These are phyloP conservation scores for Sterna hirundo DNA, from an alignment of 2,113 vertebrate genomes.

Conservation along the genomic window DNA sequence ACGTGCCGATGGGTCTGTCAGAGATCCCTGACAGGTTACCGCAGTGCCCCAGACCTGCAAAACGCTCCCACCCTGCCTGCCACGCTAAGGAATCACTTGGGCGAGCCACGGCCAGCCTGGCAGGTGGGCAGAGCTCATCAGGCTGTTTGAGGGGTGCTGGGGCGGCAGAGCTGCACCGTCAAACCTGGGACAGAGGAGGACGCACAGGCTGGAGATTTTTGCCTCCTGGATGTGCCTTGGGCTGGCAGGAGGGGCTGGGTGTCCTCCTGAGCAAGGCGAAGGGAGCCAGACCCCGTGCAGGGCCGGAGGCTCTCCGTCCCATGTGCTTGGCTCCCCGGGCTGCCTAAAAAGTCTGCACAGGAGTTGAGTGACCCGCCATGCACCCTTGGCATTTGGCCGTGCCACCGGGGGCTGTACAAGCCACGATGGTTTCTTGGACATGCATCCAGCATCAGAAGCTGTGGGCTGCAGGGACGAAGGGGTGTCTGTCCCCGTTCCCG, in stretches of 20 bases:
- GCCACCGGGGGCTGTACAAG: background rate
- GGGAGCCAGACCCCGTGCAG: background rate
- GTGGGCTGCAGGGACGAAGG: background rate
- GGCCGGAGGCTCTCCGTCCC: background rate
- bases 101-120: background rate
- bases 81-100: background rate
- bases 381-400: background rate
- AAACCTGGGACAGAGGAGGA: background rate
- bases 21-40: background rate
- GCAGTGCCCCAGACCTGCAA: background rate
- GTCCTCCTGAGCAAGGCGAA: background rate
- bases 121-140: background rate
- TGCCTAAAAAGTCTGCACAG: background rate
- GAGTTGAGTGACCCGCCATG: background rate
- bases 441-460: background rate
- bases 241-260: background rate
- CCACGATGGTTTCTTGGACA: background rate
- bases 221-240: background rate
- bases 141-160: background rate
- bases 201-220: background rate
- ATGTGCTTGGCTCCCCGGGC: background rate
- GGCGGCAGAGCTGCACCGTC: fast-evolving
- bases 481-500: fast-evolving
- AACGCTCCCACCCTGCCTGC: background rate
- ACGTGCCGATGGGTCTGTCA: fast-evolving